Base-by-base conservation (phyloP, 2,113 vertebrate genomes). In the Thunnus thynnus region DNA sequence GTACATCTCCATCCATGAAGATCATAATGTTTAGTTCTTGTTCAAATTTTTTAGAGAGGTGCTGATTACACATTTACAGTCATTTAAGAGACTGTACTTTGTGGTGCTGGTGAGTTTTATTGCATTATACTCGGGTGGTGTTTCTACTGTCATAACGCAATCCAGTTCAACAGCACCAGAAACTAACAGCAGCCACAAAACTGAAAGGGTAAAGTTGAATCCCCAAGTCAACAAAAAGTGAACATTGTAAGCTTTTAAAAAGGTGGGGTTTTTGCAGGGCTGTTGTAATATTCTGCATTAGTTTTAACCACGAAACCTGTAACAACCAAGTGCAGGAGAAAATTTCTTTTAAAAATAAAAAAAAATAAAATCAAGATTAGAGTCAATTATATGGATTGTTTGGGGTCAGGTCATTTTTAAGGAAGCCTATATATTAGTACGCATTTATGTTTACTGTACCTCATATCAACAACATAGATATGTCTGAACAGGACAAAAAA, bases 321-420 rank as follows among this genome's bases (percentile, higher is more conserved):
- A 20, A 2, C 20, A 70, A n/a, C 5, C 13, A 9, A 56, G 1
- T 36, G 41, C 2, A 16, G 7, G 14, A 56, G 10, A 62, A 41
- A 41, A 41, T 41, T 41, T 7, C 11, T 58, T 18, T 14, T 2
- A 51, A 57, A 69, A 52, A 20, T 5, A 25, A 44, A 22, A 22
- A 22, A 22, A 22, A 22, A 22, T 22, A 22, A 22, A 22, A 22
- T 22, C 27, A 30, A 30, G 22, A 62, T 36, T 9, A 5, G 32
- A 54, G 10, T 65, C 52, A 11, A 25, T 61, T 9, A 44, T 14
- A 56, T 22, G 6, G 63, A 17, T 22, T 51, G 25, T 55, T 64
- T 72, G 1, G 47, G 4, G 22, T 47, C 32, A 36, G 41, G 14
- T 36, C 36, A 70, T 78, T 70, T 70, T 68, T 54, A 60, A 65